phyloP scores from a whole-genome alignment of 2,888 invertebrate species.

The Pterostichus madidus region DNA sequence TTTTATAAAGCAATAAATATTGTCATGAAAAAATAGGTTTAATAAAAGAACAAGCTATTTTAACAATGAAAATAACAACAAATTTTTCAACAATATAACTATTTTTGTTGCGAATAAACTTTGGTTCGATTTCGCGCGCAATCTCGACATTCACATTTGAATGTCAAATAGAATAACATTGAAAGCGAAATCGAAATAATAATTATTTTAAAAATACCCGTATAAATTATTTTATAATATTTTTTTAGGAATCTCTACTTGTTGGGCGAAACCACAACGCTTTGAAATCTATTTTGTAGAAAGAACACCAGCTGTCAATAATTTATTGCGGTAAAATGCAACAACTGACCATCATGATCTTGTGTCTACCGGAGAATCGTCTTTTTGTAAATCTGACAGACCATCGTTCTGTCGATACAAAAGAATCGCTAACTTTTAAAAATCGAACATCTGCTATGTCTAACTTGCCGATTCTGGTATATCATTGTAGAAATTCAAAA shows the following conservation, averaged over 20 bases:
- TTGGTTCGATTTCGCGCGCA: neutral
- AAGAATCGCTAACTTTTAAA: slow-evolving; percentile 47
- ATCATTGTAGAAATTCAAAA: slow-evolving; percentile 8
- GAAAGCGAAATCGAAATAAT: too few relatives aligned
- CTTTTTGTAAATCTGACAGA: slow-evolving; percentile 41
- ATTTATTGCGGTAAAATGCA: slow-evolving; percentile 48
- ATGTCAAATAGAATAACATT: too few relatives aligned
- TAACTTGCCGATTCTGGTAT: slow-evolving; percentile 50
- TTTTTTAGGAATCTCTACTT: too few relatives aligned
- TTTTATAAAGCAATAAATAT: too few relatives aligned
- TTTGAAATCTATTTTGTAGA: neutral
- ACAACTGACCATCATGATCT: slow-evolving; percentile 46
- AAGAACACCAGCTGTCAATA: slow-evolving; percentile 30
- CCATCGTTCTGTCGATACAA: slow-evolving; percentile 28
- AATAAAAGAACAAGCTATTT: too few relatives aligned
- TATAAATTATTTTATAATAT: too few relatives aligned
- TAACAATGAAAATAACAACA: neutral
- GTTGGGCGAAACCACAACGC: too few relatives aligned
- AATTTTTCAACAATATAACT: too few relatives aligned
- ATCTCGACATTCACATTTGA: neutral
- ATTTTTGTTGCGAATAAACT: too few relatives aligned
- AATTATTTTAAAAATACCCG: too few relatives aligned
- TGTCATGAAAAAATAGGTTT: too few relatives aligned
- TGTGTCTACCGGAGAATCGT: slow-evolving; percentile 57
- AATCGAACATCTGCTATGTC: slow-evolving; percentile 54